Base-by-base conservation (phyloP, 2,113 vertebrate species). In the Aegithalos caudatus region DNA sequence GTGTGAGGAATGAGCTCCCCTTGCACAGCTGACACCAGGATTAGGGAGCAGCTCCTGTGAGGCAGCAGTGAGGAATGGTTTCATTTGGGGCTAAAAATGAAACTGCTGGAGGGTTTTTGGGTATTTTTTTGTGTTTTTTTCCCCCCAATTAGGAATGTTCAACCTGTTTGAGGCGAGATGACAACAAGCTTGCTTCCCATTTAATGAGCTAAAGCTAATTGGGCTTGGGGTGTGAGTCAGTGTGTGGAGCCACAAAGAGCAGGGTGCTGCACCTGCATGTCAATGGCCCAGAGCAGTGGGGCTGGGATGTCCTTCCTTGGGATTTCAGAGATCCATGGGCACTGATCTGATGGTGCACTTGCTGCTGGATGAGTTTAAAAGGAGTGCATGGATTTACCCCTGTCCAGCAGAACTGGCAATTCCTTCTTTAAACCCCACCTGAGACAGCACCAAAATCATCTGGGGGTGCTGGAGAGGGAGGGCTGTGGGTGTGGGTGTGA, bases 201-300 rank as follows among this genome's bases (percentile, higher is more conserved):
- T 62, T 93, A 92, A 92, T 80, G 95, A 93, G 71, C 50, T 82
- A 4, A 47, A 73, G 81, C 81, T 81, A 92, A 88, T 61, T 70
- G 81, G 80, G 58, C 25, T 31, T 50, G 64, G 50, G 47, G 5
- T n/a, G 20, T 58, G 87, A 95, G 91, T 50, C 81, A 85, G 73
- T 1, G 29, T 85, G 62, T 9, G 12, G 37, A 74, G 70, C 84
- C 74, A 12, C 37, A 14, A 31, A 48, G 88, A 74, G 5, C 10
- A 10, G 65, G 62, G 37, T 13, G 23, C 33, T 38, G 48, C 44
- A 61, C 57, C 70, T 92, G 81, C 45, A 44, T 80, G 54, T 44
- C 71, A 65, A 65, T 53, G 62, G 69, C 57, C 5, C 47, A 25
- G 5, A 8, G 4, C 1, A 10, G 20, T 4, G 78, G 47, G 4